Percentiles rank a stretch among this genome's conserved stretches.
Conservation (phyloP, 2,888 invertebrate species). For the Drosophila multiciliata region DNA sequence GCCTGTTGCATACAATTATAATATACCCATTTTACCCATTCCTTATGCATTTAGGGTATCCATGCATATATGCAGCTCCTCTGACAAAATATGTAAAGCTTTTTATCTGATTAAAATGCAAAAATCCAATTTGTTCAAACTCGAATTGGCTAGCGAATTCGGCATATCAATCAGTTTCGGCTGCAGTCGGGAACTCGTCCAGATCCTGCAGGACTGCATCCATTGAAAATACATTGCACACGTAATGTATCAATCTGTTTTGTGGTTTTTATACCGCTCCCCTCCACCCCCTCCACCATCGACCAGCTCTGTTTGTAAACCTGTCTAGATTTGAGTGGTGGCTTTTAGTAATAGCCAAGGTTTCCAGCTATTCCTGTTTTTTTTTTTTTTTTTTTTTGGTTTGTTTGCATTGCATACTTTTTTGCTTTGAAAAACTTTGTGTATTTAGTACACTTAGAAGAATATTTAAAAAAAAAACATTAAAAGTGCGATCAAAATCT, state of each 20-base stretch:
- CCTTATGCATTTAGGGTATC: not conserved
- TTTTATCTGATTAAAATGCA: slow-evolving; percentile 78
- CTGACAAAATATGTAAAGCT: slow-evolving; percentile 58
- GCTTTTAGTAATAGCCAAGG: slow-evolving; percentile 41
- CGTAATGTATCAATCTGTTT: slow-evolving; percentile 78
- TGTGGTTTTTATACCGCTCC: slow-evolving; percentile 58
- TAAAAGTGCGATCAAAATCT: not conserved
- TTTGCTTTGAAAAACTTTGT: not conserved
- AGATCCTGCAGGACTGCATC: slow-evolving; percentile 20
- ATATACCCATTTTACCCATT: not conserved
- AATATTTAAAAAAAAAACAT: not conserved
- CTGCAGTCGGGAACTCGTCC: slow-evolving; percentile 12
- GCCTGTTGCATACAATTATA: not conserved
- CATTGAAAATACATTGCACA: slow-evolving; percentile 62
- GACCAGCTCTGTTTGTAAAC: not conserved
- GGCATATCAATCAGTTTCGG: slow-evolving; percentile 67
- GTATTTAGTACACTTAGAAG: not conserved
- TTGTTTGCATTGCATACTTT: not conserved
- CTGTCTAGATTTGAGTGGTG: slow-evolving; percentile 21
- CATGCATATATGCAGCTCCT: slow-evolving; percentile 4
- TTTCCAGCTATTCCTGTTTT: slow-evolving; percentile 44
- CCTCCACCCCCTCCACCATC: too few relatives aligned
- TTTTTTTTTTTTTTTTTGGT: slow-evolving; percentile 3
- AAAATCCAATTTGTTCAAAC: slow-evolving; percentile 71
- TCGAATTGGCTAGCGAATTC: slow-evolving; percentile 60